Percentiles rank a stretch among this genome's conserved stretches.
Evolutionary conservation across 2,888 invertebrate species (phyloP).

Genomic region (Volucella inanis): DNA sequence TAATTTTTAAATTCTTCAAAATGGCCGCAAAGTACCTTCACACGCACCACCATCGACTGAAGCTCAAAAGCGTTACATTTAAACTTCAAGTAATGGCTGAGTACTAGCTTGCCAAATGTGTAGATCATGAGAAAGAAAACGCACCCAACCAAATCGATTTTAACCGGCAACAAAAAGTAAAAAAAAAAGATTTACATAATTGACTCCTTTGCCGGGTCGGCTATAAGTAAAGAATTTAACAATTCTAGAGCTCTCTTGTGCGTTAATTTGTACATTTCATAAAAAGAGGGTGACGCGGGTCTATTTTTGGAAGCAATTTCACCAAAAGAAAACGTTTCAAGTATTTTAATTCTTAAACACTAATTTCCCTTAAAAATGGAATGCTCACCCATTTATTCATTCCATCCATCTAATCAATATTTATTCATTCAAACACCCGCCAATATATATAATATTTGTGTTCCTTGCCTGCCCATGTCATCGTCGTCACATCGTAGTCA

Average conservation of each 20-base stretch:
- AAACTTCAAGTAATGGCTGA: neutral
- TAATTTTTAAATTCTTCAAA: too few species aligned
- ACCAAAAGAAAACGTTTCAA: slow-evolving; percentile 14
- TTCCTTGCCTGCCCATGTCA: neutral
- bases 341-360: slow-evolving; percentile 2
- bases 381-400: slow-evolving; percentile 37
- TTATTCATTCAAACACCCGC: slow-evolving; percentile 46
- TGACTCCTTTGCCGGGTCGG: neutral
- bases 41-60: too few species aligned
- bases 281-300: too few species aligned
- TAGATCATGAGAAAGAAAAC: neutral
- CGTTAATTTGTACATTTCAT: slow-evolving; percentile 1
- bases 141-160: neutral
- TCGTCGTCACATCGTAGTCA: slow-evolving; percentile 31
- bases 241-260: neutral
- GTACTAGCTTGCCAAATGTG: neutral
- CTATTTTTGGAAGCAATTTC: slow-evolving; percentile 37
- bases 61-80: too few species aligned
- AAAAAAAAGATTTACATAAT: neutral
- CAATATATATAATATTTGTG: slow-evolving; percentile 6
- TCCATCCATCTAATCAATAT: slow-evolving; percentile 48
- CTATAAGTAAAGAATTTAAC: neutral
- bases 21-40: too few species aligned
- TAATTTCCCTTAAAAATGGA: slow-evolving; percentile 34
- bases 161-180: neutral